Base-by-base conservation (phyloP, 2,113 vertebrate species). In the Solea solea region DNA sequence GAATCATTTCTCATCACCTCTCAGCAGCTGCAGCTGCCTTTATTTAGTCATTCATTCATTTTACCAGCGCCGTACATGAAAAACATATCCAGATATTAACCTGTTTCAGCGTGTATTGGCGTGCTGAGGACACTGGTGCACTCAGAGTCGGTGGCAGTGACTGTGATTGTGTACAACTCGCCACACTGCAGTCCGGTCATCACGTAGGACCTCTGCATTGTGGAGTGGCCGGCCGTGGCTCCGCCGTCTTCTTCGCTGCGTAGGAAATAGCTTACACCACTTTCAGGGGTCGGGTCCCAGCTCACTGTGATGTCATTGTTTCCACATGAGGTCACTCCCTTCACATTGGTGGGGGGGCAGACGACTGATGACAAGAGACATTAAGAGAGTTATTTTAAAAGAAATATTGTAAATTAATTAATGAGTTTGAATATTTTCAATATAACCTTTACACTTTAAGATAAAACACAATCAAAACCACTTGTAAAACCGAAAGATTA, bases 261-360 rank as follows among this genome's bases (percentile, higher is more conserved):
- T 48, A 94, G 39, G 12, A 82, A 25, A 65, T 94, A 94, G 46
- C 34, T 63, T 0, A 82, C 89, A 0, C 74, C 82, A 0, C 41
- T 69, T 34, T 56, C 39, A 27, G 81, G 68, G 55, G 83, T 92
- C 9, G 59, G 62, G 49, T 90, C 68, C 94, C 94, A 94, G 64
- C 67, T 89, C 0, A 93, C 72, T 21, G 60, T 86, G 72, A 94
- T 86, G 76, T 90, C 81, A 21, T 86, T 92, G 73, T 76, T 90
- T 1, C 4, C n/a, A 50, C 94, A 94, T 9, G 27, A 54, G 0
- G 89, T 83, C 14, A 60, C 74, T 40, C 80, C 86, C 0, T 11
- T 46, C 62, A 94, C 40, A 39, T 61, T 53, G 3, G 61, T 62
- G 3, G 92, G 94, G 3, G 94, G 91, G 60, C 94, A 94, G 55